Evolutionary conservation across 2,888 invertebrate species (phyloP).

Genomic region (Hemistola chrysoprasaria): DNA sequence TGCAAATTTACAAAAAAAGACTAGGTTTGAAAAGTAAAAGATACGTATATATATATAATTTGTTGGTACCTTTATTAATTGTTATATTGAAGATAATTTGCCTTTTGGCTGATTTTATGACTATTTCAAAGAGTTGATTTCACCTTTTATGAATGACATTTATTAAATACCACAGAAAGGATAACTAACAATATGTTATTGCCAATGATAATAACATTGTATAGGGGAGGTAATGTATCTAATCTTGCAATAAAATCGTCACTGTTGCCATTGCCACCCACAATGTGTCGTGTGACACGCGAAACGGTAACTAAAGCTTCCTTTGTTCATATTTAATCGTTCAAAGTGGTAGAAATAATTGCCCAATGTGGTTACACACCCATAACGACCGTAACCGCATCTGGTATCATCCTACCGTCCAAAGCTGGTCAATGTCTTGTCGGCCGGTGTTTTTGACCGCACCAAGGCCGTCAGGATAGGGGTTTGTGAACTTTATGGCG

Average conservation of each 20-base stretch:
- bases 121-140: neutral
- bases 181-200: slow-evolving; percentile 8
- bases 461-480: slow-evolving; percentile 69
- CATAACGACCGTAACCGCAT: slow-evolving; percentile 58
- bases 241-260: slow-evolving; percentile 31
- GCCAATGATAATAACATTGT: slow-evolving; percentile 23
- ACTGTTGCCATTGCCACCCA: slow-evolving; percentile 52
- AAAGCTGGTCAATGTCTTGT: slow-evolving; percentile 68
- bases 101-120: neutral
- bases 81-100: slow-evolving; percentile 1
- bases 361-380: slow-evolving; percentile 59
- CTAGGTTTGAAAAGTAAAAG: no score
- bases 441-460: slow-evolving; percentile 66
- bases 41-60: no score
- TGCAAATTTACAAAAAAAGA: no score
- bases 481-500: slow-evolving; percentile 60
- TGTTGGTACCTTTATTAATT: no score
- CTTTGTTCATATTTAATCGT: slow-evolving; percentile 69
- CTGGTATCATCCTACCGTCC: slow-evolving; percentile 46
- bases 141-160: slow-evolving; percentile 4
- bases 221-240: no score
- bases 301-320: slow-evolving; percentile 58
- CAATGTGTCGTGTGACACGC: slow-evolving; percentile 63
- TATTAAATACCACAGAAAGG: slow-evolving; percentile 12
- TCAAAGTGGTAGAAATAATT: slow-evolving; percentile 67